phyloP scores from a whole-genome alignment of 1,140 invertebrate species.

The Acromyrmex echinatior region DNA sequence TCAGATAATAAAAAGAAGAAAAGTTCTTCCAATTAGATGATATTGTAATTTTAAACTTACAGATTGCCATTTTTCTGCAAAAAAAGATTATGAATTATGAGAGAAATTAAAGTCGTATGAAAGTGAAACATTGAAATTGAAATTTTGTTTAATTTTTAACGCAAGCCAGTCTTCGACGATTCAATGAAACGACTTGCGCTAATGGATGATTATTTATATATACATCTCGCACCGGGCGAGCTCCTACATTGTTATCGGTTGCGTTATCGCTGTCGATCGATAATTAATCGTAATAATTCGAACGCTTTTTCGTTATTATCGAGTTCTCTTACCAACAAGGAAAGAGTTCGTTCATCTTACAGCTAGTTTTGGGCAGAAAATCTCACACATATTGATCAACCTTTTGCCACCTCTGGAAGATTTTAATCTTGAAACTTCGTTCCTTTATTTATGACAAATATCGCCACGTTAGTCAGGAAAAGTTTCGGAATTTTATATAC shows the following conservation, averaged over 20 bases:
- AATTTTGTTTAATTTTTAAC: slow-evolving; percentile 7
- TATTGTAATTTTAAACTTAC: background rate
- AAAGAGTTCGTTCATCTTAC: slow-evolving; percentile 56
- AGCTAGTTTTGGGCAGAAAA: slow-evolving; percentile 64
- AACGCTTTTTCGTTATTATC: slow-evolving; percentile 51
- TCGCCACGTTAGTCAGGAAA: slow-evolving; percentile 16
- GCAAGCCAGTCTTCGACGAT: slow-evolving; percentile 21
- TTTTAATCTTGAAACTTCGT: slow-evolving; percentile 37
- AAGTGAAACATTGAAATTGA: background rate
- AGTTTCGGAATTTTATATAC: background rate
- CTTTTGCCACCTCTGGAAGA: background rate
- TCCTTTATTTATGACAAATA: background rate
- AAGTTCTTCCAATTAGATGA: background rate
- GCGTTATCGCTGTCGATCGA: slow-evolving; percentile 34
- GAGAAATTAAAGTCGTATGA: background rate
- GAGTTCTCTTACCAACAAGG: slow-evolving; percentile 53
- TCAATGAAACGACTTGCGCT: slow-evolving; percentile 23
- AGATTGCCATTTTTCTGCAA: slow-evolving; percentile 1
- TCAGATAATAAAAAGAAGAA: background rate
- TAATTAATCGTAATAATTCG: slow-evolving; percentile 51
- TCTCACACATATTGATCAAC: slow-evolving; percentile 46
- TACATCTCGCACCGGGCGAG: slow-evolving; percentile 37
- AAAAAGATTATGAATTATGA: background rate
- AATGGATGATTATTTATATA: slow-evolving; percentile 31
- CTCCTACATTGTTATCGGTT: slow-evolving; percentile 41